phyloP scores from a whole-genome alignment of 2,888 invertebrate species.

The Caenorhabditis panamensis region DNA sequence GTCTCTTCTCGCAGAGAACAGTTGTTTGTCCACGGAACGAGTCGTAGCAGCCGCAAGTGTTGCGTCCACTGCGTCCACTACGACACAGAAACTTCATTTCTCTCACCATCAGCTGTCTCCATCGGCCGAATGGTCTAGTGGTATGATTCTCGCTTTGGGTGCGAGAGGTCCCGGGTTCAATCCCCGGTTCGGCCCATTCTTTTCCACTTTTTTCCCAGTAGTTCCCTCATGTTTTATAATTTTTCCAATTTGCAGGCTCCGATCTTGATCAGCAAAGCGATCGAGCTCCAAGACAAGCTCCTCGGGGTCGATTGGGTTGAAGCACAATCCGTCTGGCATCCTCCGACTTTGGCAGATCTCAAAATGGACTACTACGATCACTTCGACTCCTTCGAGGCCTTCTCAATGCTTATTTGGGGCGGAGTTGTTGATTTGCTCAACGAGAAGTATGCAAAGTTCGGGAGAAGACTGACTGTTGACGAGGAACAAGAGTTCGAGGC shows the following conservation, averaged over 20 bases:
- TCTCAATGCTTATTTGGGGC: slow-evolving; percentile 33
- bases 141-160: slow-evolving; percentile 82
- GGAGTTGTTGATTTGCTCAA: slow-evolving; percentile 42
- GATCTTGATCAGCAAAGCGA: slow-evolving; percentile 37
- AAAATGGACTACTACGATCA: slow-evolving; percentile 23
- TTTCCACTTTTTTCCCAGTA: slow-evolving; percentile 23
- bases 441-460: slow-evolving; percentile 25
- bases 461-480: slow-evolving; percentile 6
- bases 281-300: slow-evolving; percentile 20
- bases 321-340: slow-evolving; percentile 29
- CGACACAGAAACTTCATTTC: background rate
- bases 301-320: slow-evolving; percentile 37
- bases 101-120: background rate
- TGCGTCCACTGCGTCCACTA: too few species aligned
- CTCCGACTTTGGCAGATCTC: slow-evolving; percentile 17
- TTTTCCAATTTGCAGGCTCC: slow-evolving; percentile 9
- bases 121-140: slow-evolving; percentile 80
- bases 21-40: too few species aligned
- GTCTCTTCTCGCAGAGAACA: too few species aligned
- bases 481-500: slow-evolving; percentile 14
- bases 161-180: slow-evolving; percentile 81
- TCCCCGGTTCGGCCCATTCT: slow-evolving; percentile 71
- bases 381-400: slow-evolving; percentile 42
- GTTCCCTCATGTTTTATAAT: background rate
- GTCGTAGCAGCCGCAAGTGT: background rate